phyloP scores from a whole-genome alignment of 2,888 invertebrate species.

The Gastracanthus pulcherrimus region DNA sequence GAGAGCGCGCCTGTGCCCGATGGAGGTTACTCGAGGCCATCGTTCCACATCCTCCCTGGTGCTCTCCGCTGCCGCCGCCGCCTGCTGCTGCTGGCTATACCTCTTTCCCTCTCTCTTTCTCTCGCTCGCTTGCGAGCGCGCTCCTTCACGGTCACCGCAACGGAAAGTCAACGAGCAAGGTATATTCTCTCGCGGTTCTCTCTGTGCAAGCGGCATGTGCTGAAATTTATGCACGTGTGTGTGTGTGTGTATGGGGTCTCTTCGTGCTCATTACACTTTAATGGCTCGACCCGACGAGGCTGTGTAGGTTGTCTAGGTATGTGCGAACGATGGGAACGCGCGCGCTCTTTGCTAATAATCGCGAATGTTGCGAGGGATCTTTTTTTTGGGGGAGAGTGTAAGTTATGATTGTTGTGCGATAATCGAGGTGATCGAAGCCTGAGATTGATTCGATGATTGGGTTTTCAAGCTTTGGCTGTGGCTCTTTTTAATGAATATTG shows the following conservation, averaged over 20 bases:
- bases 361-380: too few species aligned
- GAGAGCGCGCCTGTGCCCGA: slow-evolving; percentile 62
- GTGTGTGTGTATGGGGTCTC: background rate
- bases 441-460: too few species aligned
- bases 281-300: too few species aligned
- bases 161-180: slow-evolving; percentile 71
- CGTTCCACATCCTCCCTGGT: slow-evolving; percentile 74
- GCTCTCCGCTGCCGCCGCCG: slow-evolving; percentile 48
- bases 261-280: slow-evolving; percentile 27
- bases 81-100: background rate
- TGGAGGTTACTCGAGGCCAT: slow-evolving; percentile 76
- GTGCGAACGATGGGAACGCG: too few species aligned
- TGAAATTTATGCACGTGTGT: background rate
- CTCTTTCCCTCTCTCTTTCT: slow-evolving; percentile 18
- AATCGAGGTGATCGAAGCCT: too few species aligned
- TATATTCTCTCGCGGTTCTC: slow-evolving; percentile 42
- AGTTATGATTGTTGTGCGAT: too few species aligned
- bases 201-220: background rate
- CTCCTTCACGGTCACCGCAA: slow-evolving; percentile 61
- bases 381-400: too few species aligned
- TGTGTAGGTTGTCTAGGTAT: too few species aligned
- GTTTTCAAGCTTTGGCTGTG: too few species aligned
- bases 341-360: too few species aligned
- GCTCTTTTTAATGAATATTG: too few species aligned
- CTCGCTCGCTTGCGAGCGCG: slow-evolving; percentile 41